A percentile compares a stretch with the other conserved stretches of the same genome.
These are phyloP conservation scores for Clavelina lepadiformis DNA, from an alignment of 23 tunicate genomes.

Conservation along the genomic window DNA sequence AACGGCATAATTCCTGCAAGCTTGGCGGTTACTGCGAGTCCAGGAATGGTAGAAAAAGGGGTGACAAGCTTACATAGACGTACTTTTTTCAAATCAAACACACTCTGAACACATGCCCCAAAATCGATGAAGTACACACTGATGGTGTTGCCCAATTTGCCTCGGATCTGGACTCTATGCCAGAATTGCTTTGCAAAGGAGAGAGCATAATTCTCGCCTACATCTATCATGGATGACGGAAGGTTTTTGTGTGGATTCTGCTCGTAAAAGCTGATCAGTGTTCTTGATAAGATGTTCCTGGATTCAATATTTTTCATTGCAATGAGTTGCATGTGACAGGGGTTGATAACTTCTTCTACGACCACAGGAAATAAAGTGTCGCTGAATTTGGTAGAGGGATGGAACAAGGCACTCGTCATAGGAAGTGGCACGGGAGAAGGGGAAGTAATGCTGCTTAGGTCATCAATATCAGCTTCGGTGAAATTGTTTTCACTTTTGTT, in stretches of 20 bases:
- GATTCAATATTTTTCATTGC: slow-evolving; percentile 11
- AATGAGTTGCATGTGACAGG: slow-evolving; percentile 26
- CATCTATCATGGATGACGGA: too few species aligned
- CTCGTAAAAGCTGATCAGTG: slow-evolving; percentile 19
- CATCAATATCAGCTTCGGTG: too few species aligned
- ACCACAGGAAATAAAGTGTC: slow-evolving; percentile 2
- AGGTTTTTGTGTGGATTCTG: too few species aligned
- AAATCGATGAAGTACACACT: slow-evolving; percentile 46
- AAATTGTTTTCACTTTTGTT: too few species aligned
- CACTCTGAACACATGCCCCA: slow-evolving; percentile 15
- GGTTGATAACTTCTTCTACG: slow-evolving; percentile 27
- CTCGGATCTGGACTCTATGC: slow-evolving; percentile 28
- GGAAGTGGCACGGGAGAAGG: too few species aligned
- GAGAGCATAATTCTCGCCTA: slow-evolving; percentile 24
- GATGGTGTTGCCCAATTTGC: slow-evolving; percentile 1
- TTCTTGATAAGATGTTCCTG: slow-evolving; percentile 8
- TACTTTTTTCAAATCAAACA: not conserved
- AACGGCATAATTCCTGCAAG: slow-evolving; percentile 47
- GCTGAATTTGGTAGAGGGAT: not conserved
- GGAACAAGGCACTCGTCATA: too few species aligned
- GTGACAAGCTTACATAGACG: slow-evolving; percentile 8
- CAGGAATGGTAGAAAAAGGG: slow-evolving; percentile 6
- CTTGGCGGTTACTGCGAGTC: slow-evolving; percentile 10
- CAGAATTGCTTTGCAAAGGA: slow-evolving; percentile 1
- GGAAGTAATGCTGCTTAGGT: too few species aligned